Evolutionary conservation across 2,797 vertebrate genomes (phyloP).

Genomic region (Phataginus tetradactyla): DNA sequence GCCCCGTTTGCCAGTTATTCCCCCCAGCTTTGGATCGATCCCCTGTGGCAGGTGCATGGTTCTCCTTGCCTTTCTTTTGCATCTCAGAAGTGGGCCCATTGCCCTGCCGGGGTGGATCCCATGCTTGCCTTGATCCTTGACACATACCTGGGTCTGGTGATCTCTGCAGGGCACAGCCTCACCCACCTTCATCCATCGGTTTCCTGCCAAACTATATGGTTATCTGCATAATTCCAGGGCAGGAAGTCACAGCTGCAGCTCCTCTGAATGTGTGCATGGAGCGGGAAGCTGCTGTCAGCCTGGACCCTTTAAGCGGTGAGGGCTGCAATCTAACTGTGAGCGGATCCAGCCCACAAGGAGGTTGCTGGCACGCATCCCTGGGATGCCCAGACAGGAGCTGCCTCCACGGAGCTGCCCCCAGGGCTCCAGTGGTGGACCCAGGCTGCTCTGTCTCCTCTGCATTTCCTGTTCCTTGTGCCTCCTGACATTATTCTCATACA

Average conservation of each 20-base stretch:
- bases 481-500: too few relatives aligned
- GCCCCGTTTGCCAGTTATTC: not conserved
- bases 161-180: not conserved
- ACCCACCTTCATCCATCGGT: not conserved
- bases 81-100: not conserved
- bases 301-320: not conserved
- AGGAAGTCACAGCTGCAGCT: not conserved
- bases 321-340: not conserved
- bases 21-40: constrained; percentile 34
- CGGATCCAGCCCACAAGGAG: not conserved
- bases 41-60: not conserved
- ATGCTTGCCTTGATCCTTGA: not conserved
- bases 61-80: not conserved
- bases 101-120: not conserved
- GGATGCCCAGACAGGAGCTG: not conserved
- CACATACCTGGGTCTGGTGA: not conserved
- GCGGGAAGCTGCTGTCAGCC: not conserved
- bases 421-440: not conserved
- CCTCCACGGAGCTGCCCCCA: not conserved
- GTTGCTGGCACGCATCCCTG: rapidly evolving
- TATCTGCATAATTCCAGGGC: not conserved
- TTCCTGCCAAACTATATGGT: not conserved
- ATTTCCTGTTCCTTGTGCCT: not conserved
- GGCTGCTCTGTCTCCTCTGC: not conserved
- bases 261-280: not conserved